A percentile compares a stretch with the other conserved stretches of the same genome.
These are phyloP conservation scores for Hirtodrosophila confusa DNA, from an alignment of 2,888 invertebrate species.

Conservation along the genomic window DNA sequence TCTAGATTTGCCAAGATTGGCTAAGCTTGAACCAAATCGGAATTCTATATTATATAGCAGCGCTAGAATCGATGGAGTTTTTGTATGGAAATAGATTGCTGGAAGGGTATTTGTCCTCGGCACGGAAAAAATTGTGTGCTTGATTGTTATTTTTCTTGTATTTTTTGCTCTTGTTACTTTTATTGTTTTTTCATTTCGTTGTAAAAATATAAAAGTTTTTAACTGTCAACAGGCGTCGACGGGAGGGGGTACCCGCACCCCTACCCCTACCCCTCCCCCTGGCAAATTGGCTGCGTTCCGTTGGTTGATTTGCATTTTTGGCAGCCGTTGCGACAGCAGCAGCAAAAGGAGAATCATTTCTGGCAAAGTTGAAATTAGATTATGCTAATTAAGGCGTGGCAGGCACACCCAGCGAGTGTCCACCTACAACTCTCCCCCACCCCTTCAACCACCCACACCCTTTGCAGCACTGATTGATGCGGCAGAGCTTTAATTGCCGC, in stretches of 20 bases:
- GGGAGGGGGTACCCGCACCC: not conserved
- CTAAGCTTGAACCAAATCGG: too few species aligned
- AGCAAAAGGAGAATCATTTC: slow-evolving; percentile 30
- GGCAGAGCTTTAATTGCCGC: slow-evolving; percentile 61
- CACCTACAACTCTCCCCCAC: not conserved
- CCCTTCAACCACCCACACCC: not conserved
- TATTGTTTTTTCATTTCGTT: slow-evolving; percentile 77
- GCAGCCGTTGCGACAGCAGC: slow-evolving; percentile 24
- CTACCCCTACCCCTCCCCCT: too few species aligned
- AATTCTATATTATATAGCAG: too few species aligned
- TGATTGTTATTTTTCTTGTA: slow-evolving; percentile 32
- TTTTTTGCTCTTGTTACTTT: slow-evolving; percentile 32
- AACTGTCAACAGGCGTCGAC: slow-evolving; percentile 51
- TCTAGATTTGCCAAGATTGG: too few species aligned
- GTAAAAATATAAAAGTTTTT: slow-evolving; percentile 75
- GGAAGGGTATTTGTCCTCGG: too few species aligned
- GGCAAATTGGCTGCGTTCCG: slow-evolving; percentile 49
- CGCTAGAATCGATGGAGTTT: too few species aligned
- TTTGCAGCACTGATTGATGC: slow-evolving; percentile 64
- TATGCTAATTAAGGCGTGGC: slow-evolving; percentile 80
- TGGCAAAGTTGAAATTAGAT: slow-evolving; percentile 79
- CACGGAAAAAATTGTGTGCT: not conserved
- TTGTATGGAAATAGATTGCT: too few species aligned
- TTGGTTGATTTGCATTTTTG: slow-evolving; percentile 63
- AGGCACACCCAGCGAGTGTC: not conserved